Base-by-base conservation (phyloP, 2,888 invertebrate genomes). In the Buathra laborator region DNA sequence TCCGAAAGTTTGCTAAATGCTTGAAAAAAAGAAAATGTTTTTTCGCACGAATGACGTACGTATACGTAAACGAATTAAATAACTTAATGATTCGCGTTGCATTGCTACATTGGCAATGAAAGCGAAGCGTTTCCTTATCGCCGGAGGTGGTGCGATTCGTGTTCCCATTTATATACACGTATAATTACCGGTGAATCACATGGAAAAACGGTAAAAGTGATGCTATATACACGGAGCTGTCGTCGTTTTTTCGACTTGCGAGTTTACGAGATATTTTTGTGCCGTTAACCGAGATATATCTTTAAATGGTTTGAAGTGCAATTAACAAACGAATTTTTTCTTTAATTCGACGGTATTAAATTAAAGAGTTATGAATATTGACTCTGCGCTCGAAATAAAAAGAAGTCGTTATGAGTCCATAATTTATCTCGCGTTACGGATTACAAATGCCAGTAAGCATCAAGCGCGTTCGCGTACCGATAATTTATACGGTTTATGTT, bases 281-380 rank as follows among this genome's bases (percentile, higher is more conserved):
- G 16, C 46, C 29, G 43, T 53, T 16, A 67, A 67, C 44, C 46
- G 12, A 56, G 48, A 76, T 46, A 62, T 74, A 9, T 66, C 43
- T 32, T 14, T 19, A 59, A 37, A 14, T 37, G 74, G 53, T 53
- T 67, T 67, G 43, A 19, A 56, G 29, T 1, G 67, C 67, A 72
- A 78, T 77, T 72, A 67, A 16, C 19, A 44, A 53, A 44, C 56
- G 66, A 29, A 76, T 59, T 71, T 56, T 10, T 37, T 43, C 46
- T 29, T 79, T 66, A 71, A 79, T 29, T 59, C 66, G 44, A n/a
- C 1, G 68, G 66, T 24, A 46, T 48, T 46, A n/a, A 32, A 66
- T 83, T 83, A 37, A 62, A 16, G 5, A 16, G 43, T 64, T 68
- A 71, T 66, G 66, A 76, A 80, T 80, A 64, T 84, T 71, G 66